Evolutionary conservation across 2,113 vertebrate species (phyloP).

Genomic region (Halcyon malimbica): DNA sequence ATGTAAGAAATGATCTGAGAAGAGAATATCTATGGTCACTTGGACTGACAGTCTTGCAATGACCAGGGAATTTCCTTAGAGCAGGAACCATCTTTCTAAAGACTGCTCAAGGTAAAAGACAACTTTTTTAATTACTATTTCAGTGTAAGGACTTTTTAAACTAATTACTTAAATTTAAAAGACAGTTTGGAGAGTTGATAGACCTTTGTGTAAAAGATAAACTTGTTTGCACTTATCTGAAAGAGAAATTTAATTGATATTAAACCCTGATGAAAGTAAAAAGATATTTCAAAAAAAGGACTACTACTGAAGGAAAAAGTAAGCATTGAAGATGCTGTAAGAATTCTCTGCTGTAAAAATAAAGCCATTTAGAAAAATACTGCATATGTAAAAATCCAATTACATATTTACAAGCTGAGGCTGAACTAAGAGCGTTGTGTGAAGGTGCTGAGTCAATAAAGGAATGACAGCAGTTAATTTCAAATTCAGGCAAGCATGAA

Average conservation of each 20-base stretch:
- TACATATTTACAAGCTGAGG: background rate
- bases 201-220: background rate
- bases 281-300: background rate
- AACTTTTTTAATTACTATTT: background rate
- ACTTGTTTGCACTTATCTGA: background rate
- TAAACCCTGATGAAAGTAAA: background rate
- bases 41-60: background rate
- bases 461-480: background rate
- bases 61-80: background rate
- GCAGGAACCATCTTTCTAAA: background rate
- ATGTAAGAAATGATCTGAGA: background rate
- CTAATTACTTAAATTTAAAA: background rate
- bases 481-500: background rate
- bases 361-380: background rate
- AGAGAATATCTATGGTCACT: background rate
- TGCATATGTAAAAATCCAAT: background rate
- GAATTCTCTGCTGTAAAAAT: background rate
- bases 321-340: background rate
- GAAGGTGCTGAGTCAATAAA: background rate
- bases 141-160: background rate
- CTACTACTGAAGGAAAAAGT: background rate
- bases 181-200: background rate
- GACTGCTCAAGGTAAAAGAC: background rate
- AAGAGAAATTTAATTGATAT: background rate
- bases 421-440: background rate